Conservation (phyloP, 2,113 vertebrate genomes). For the Isurus oxyrinchus region DNA sequence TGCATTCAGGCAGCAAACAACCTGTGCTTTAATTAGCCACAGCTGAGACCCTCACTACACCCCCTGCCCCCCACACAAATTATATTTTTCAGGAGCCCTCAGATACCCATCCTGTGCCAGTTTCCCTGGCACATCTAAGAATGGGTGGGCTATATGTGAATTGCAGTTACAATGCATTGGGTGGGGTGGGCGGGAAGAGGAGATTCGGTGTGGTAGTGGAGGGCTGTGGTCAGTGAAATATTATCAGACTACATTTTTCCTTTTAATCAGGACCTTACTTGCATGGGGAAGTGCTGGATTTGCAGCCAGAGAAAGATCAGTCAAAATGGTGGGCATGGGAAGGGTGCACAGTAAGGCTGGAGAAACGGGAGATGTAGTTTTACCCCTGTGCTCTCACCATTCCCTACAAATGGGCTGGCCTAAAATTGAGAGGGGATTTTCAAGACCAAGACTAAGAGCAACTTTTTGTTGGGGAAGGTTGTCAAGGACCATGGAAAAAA, state of each 20-base stretch:
- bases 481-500: neutral
- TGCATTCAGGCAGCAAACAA: neutral
- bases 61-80: too few species aligned
- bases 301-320: neutral
- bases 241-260: too few species aligned
- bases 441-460: neutral
- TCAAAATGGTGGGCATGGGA: neutral
- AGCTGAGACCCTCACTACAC: neutral
- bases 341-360: neutral
- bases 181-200: too few species aligned
- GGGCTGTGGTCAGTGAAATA: too few species aligned
- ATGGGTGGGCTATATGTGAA: neutral
- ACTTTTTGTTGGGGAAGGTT: neutral
- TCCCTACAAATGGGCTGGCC: neutral
- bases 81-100: neutral
- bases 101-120: neutral
- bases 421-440: neutral
- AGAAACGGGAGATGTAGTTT: neutral
- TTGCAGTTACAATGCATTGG: neutral
- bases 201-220: too few species aligned
- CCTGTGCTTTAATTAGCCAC: neutral
- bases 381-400: neutral
- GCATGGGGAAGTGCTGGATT: neutral
- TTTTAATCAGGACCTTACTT: neutral
- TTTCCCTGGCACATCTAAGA: neutral